A percentile compares a stretch with the other conserved stretches of the same genome.
Evolutionary conservation across 2,797 vertebrate genomes (phyloP).

Genomic region (Smutsia gigantea): DNA sequence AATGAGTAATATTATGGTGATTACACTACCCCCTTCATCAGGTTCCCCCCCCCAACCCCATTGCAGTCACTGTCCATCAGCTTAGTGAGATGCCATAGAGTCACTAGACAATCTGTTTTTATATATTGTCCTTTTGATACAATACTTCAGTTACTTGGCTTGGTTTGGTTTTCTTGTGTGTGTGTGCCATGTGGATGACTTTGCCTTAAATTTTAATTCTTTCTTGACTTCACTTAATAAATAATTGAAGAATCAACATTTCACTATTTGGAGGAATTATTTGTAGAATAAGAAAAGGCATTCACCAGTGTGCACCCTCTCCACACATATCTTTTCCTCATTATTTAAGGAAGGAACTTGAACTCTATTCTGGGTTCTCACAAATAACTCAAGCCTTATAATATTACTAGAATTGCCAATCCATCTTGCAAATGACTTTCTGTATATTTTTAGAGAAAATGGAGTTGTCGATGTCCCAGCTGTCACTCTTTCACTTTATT

Average conservation of each 20-base stretch:
- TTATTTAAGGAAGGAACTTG: constrained; percentile 9
- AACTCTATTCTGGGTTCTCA: constrained; percentile 54
- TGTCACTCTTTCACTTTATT: constrained; percentile 54
- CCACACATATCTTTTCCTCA: constrained; percentile 1
- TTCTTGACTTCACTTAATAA: constrained; percentile 3
- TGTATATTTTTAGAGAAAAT: constrained; percentile 56
- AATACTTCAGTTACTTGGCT: not conserved
- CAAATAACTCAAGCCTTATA: constrained; percentile 21
- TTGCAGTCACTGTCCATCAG: too few relatives aligned
- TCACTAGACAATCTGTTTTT: not conserved
- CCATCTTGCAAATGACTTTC: constrained; percentile 68
- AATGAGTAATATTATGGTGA: too few relatives aligned
- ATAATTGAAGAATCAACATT: not conserved
- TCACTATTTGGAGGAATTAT: not conserved
- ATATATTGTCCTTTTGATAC: not conserved
- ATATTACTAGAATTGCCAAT: constrained; percentile 70
- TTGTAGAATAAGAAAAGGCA: constrained; percentile 51
- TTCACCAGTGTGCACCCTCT: not conserved
- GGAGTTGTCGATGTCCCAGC: constrained; percentile 48
- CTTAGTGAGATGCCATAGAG: too few relatives aligned
- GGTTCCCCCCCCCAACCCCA: too few relatives aligned
- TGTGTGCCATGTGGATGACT: not conserved
- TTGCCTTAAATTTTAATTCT: constrained; percentile 29
- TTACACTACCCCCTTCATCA: too few relatives aligned
- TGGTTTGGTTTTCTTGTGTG: not conserved